These are phyloP conservation scores for Nilaparvata lugens DNA, from an alignment of 1,140 invertebrate genomes.

Conservation along the genomic window DNA sequence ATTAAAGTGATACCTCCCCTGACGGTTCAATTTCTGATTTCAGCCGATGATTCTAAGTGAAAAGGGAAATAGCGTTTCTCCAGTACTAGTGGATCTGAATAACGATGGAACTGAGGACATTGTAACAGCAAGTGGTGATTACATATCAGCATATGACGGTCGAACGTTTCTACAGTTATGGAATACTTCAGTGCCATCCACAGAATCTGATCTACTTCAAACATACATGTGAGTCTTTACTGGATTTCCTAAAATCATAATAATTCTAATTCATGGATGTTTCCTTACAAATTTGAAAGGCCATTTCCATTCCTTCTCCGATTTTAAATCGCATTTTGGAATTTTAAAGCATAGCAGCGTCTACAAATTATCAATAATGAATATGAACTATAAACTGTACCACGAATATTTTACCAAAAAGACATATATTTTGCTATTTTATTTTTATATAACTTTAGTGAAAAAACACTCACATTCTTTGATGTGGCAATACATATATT, in stretches of 20 bases:
- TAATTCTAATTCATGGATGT: constrained; percentile 16
- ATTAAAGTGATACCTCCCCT: too few relatives aligned
- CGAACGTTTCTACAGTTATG: constrained; percentile 15
- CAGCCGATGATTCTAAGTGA: constrained; percentile 27
- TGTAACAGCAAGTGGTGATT: constrained; percentile 56
- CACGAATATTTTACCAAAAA: too few relatives aligned
- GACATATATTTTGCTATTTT: too few relatives aligned
- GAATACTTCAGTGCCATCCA: constrained; percentile 15
- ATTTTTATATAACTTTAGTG: too few relatives aligned
- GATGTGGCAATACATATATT: too few relatives aligned
- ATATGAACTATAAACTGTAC: too few relatives aligned
- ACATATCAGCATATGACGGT: constrained; percentile 47
- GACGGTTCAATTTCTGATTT: constrained; percentile 12
- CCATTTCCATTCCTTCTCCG: too few relatives aligned
- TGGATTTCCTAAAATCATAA: neutral
- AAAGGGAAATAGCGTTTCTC: constrained; percentile 50
- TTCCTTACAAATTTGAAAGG: too few relatives aligned
- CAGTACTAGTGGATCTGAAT: constrained; percentile 65
- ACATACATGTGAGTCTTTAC: constrained; percentile 18
- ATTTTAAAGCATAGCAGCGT: too few relatives aligned
- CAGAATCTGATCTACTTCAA: neutral
- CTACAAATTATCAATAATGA: too few relatives aligned
- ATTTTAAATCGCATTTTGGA: too few relatives aligned
- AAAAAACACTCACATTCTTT: too few relatives aligned
- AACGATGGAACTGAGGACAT: constrained; percentile 65